These are phyloP conservation scores for Drosophila rhopaloa DNA, from an alignment of 1,140 invertebrate genomes.

Conservation along the genomic window DNA sequence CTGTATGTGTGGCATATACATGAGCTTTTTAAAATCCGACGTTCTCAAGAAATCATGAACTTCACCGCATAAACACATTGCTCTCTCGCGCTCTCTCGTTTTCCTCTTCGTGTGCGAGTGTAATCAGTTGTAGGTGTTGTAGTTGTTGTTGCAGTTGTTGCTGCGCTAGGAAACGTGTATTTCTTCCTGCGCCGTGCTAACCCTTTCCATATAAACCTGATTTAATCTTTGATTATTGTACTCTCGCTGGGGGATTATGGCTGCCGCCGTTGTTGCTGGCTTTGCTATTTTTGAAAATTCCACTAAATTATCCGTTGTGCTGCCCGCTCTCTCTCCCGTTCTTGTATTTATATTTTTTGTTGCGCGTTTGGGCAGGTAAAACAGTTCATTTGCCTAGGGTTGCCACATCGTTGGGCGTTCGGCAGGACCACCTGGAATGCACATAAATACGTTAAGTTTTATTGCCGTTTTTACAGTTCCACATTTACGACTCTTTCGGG, in stretches of 20 bases:
- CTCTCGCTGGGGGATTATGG: constrained; percentile 48
- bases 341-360: constrained; percentile 13
- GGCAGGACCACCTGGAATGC: constrained; percentile 72
- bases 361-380: constrained; percentile 65
- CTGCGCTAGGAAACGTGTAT: constrained; percentile 80
- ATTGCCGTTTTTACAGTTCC: constrained; percentile 47
- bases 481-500: constrained; percentile 32
- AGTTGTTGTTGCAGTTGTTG: constrained; percentile 50
- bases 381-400: constrained; percentile 78
- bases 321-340: constrained; percentile 19
- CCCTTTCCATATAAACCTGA: constrained; percentile 82
- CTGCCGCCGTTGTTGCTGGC: constrained; percentile 50
- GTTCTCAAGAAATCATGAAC: neutral
- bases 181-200: constrained; percentile 81
- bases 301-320: constrained; percentile 77
- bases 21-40: too few relatives aligned
- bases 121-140: constrained; percentile 65
- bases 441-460: constrained; percentile 46
- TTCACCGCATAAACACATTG: constrained; percentile 22
- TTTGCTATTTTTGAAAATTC: constrained; percentile 81
- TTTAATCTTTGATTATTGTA: constrained; percentile 83
- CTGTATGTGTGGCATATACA: neutral
- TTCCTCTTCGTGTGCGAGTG: constrained; percentile 26
- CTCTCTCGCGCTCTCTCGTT: constrained; percentile 22
- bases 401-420: constrained; percentile 45